Conservation (phyloP, 2,797 vertebrate genomes). For the Sebastes jordani region DNA sequence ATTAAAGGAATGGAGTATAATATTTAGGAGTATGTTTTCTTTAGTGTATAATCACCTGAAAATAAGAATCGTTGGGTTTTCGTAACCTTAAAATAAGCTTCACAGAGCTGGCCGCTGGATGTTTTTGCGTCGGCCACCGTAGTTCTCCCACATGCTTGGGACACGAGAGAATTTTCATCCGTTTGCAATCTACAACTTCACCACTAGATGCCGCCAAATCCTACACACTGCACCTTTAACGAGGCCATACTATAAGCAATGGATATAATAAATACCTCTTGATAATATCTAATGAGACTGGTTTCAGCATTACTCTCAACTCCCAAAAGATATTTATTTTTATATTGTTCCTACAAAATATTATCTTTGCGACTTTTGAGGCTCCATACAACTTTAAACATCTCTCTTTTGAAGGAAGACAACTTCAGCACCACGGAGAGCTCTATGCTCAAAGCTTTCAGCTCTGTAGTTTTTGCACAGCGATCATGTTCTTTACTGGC, state of each 20-base stretch:
- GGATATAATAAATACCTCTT: not conserved
- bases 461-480: not conserved
- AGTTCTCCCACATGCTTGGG: too few relatives aligned
- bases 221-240: too few relatives aligned
- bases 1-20: too few relatives aligned
- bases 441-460: not conserved
- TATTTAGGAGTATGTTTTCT: too few relatives aligned
- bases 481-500: not conserved
- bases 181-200: too few relatives aligned
- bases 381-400: not conserved
- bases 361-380: not conserved
- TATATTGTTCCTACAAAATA: not conserved
- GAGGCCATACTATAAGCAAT: not conserved
- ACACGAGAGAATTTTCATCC: too few relatives aligned
- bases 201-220: too few relatives aligned
- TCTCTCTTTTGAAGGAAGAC: not conserved
- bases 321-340: not conserved
- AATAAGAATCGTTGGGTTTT: too few relatives aligned
- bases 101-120: accelerated
- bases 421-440: not conserved
- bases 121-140: too few relatives aligned
- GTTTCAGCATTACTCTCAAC: not conserved
- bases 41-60: too few relatives aligned
- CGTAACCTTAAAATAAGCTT: too few relatives aligned
- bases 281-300: not conserved